These are phyloP conservation scores for Trissoscelio sp. DNA, from an alignment of 2,888 invertebrate species.

Conservation along the genomic window DNA sequence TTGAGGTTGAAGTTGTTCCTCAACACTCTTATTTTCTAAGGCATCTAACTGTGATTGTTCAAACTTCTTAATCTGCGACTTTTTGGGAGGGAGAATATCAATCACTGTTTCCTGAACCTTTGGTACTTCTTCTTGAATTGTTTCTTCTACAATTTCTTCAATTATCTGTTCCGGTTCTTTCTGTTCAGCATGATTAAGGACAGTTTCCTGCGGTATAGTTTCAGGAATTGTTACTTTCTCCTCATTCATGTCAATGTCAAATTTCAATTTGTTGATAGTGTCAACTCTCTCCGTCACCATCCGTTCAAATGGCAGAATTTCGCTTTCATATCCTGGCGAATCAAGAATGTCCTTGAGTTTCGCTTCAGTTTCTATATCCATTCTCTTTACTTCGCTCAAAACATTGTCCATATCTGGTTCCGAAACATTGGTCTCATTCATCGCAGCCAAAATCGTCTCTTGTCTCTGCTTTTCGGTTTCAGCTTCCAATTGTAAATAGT, in stretches of 20 bases:
- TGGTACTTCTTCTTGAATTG: not conserved
- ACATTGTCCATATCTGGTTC: no score
- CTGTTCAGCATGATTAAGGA: not conserved
- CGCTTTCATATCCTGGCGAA: not conserved
- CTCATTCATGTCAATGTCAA: not conserved
- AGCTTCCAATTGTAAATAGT: slow-evolving; percentile 41
- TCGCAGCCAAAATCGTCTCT: no score
- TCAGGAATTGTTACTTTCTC: not conserved
- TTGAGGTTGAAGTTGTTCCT: not conserved
- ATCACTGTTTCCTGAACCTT: slow-evolving; percentile 49
- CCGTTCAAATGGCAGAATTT: not conserved
- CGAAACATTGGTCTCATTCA: no score
- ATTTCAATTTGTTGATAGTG: slow-evolving; percentile 1
- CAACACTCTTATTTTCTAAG: slow-evolving; percentile 69
- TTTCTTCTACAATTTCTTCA: not conserved
- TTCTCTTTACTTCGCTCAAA: not conserved
- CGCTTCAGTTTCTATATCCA: not conserved
- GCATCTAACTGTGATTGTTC: slow-evolving; percentile 79
- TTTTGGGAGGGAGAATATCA: slow-evolving; percentile 79
- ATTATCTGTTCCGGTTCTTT: not conserved
- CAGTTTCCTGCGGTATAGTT: not conserved
- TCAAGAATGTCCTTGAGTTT: not conserved
- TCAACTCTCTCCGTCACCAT: not conserved
- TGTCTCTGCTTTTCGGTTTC: slow-evolving; percentile 4
- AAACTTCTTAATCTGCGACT: slow-evolving; percentile 82